Percentiles rank a stretch among this genome's conserved stretches.
Conservation (phyloP, 1,140 invertebrate genomes). For the Drosophila oshimai region DNA sequence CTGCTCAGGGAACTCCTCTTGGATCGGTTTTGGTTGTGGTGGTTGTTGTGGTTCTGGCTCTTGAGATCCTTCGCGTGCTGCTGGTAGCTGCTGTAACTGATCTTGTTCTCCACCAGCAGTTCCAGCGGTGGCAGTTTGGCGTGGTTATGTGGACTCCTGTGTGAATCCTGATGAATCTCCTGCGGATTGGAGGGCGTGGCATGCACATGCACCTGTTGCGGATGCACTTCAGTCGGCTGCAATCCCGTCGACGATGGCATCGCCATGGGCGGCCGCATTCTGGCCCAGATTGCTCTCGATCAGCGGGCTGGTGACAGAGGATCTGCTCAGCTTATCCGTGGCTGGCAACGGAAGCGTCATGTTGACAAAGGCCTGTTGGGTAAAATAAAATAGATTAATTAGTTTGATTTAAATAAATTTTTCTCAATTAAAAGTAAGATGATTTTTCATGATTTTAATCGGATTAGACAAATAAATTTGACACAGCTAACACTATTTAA, state of each 20-base stretch:
- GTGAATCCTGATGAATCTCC: constrained; percentile 21
- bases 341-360: constrained; percentile 41
- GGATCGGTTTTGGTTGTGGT: constrained; percentile 8
- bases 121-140: constrained; percentile 61
- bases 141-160: constrained; percentile 14
- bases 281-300: constrained; percentile 19
- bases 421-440: neutral
- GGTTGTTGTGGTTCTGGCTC: constrained; percentile 5
- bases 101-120: constrained; percentile 69
- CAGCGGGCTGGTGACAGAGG: neutral
- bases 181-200: constrained; percentile 31
- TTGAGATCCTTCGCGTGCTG: constrained; percentile 27
- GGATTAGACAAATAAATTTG: neutral
- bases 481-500: too few relatives aligned
- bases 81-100: constrained; percentile 65
- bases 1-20: constrained; percentile 41
- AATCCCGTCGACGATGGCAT: constrained; percentile 51
- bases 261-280: constrained; percentile 67
- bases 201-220: constrained; percentile 32
- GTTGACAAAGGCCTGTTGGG: constrained; percentile 35
- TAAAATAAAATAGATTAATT: neutral
- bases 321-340: constrained; percentile 56
- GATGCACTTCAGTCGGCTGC: constrained; percentile 62
- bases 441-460: too few relatives aligned
- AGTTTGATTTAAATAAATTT: neutral